Evolutionary conservation across 2,888 invertebrate genomes (phyloP).

Genomic region (Ommatoiulus sabulosus): DNA sequence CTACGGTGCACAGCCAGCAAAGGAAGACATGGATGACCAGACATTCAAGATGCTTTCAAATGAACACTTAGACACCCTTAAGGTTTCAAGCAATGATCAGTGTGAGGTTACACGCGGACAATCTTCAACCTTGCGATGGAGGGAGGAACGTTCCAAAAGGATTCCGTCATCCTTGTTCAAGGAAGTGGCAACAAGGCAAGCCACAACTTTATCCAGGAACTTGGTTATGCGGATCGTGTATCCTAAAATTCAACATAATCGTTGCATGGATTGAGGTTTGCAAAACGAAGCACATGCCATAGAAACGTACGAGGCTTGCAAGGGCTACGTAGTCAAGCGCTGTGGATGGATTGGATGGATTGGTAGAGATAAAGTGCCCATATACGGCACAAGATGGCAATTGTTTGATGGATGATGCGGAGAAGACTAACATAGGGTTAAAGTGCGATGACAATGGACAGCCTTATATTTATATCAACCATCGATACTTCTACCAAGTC

Average conservation of each 20-base stretch:
- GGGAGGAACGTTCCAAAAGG: neutral
- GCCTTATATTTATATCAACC: neutral
- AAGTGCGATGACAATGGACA: neutral
- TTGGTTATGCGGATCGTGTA: neutral
- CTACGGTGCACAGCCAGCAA: neutral
- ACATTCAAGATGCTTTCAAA: neutral
- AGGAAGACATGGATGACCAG: neutral
- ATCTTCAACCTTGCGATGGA: neutral
- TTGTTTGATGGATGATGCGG: neutral
- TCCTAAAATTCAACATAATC: neutral
- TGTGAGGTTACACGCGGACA: neutral
- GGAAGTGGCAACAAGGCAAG: neutral
- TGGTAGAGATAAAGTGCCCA: constrained; percentile 52
- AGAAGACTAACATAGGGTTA: neutral
- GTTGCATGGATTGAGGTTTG: neutral
- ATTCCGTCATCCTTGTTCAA: neutral
- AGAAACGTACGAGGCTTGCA: too few relatives aligned
- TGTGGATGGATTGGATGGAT: constrained; percentile 52
- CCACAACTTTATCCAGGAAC: neutral
- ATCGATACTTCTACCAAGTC: neutral
- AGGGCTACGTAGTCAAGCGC: neutral
- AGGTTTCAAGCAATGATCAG: neutral
- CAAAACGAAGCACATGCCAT: neutral
- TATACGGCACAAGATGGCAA: neutral
- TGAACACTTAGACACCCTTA: neutral